Percentiles rank a stretch among this genome's conserved stretches.
phyloP scores from a whole-genome alignment of 2,888 invertebrate genomes.

The Mechanitis messenoides region DNA sequence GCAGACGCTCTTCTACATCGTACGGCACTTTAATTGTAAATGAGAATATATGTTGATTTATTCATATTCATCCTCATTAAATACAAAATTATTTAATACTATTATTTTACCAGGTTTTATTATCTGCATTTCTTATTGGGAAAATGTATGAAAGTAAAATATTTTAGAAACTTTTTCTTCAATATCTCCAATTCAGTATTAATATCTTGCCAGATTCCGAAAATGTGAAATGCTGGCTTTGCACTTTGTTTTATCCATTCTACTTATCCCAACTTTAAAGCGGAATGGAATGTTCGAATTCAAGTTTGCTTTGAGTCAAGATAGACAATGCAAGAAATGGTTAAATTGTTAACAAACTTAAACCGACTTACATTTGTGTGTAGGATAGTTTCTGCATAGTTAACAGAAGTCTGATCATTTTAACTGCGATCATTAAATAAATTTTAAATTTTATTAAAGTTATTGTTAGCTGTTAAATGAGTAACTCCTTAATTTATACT shows the following conservation, averaged over 20 bases:
- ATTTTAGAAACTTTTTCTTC: not conserved
- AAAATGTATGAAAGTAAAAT: not conserved
- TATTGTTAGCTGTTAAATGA: no score
- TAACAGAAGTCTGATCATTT: not conserved
- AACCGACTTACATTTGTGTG: slow-evolving; percentile 5
- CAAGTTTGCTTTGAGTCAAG: slow-evolving; percentile 6
- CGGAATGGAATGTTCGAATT: slow-evolving; percentile 6
- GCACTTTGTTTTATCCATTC: slow-evolving; percentile 3
- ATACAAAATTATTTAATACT: not conserved
- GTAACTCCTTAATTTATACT: no score
- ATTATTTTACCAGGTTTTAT: not conserved
- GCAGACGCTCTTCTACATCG: no score
- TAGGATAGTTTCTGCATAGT: slow-evolving; percentile 5
- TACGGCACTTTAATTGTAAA: no score
- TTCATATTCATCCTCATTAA: no score
- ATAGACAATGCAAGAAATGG: slow-evolving; percentile 4
- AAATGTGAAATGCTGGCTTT: slow-evolving; percentile 4
- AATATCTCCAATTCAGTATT: not conserved
- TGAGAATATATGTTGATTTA: no score
- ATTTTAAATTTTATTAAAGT: not conserved
- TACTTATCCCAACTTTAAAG: slow-evolving; percentile 3
- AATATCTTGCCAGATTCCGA: no score
- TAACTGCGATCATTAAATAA: not conserved
- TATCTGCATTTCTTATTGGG: not conserved
- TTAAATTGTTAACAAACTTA: slow-evolving; percentile 8